Base-by-base conservation (phyloP, 2,113 vertebrate genomes). In the Perccottus glenii region DNA sequence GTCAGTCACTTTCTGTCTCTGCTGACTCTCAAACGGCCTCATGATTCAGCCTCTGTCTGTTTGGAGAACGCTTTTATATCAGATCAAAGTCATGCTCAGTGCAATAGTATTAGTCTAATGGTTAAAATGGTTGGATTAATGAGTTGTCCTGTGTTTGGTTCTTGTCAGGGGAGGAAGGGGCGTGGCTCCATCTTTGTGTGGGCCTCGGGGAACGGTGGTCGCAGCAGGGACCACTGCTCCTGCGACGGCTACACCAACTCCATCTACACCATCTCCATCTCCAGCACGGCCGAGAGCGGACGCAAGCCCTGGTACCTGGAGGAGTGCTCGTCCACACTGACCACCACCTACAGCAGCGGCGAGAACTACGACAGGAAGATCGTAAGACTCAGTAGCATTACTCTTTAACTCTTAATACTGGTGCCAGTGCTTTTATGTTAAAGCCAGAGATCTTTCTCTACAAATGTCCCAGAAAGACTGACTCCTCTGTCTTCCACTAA, bases 211-310 rank as follows among this genome's bases (percentile, higher is more conserved):
- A 99, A 99, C 38, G 98, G 98, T 0, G 98, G 98, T 19, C 94
- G 97, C 67, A 99, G 96, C 91, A 93, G 96, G 78, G 98, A 99
- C 86, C 98, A 99, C 84, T 99, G 98, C 74, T 99, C 98, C 27
- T 99, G 97, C 47, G 98, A 99, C 0, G 98, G 98, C 73, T 99
- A 99, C 88, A 99, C 97, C 85, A 99, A 99, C 78, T 97, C 96
- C 82, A 99, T 99, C 90, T 99, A 98, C 81, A 99, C 98, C 71
- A 99, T 99, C 85, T 99, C 97, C 72, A 99, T 99, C 83, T 98
- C 96, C 89, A 99, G 97, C 90, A 99, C 98, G 1, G 96, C 97
- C 0, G 98, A 99, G 86, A 99, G 98, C 0, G 98, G 96, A 4
- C 96, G 97, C 82, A 99, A 99, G 67, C 97, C 98, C 0, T 99